Percentiles rank a stretch among this genome's conserved stretches.
Conservation (phyloP, 1,140 invertebrate species). For the Drosophila rhopaloa region DNA sequence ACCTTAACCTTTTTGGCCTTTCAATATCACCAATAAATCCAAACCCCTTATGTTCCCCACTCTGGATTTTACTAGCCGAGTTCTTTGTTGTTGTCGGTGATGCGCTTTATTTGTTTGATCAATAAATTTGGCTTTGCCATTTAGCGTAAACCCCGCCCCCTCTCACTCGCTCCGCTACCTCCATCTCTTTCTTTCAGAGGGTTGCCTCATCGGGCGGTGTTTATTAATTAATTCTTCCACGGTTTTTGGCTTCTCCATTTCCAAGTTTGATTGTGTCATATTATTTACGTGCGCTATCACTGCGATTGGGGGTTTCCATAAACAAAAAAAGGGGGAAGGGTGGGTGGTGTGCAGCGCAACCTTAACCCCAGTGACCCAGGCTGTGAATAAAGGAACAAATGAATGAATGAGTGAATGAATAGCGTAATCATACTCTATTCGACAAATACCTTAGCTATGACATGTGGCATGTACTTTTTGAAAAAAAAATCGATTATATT, state of each 20-base stretch:
- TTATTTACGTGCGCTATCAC: slow-evolving; percentile 64
- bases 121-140: slow-evolving; percentile 65
- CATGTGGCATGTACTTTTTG: no score
- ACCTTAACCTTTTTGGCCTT: slow-evolving; percentile 1
- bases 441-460: neutral
- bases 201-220: slow-evolving; percentile 60
- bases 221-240: slow-evolving; percentile 78
- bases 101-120: slow-evolving; percentile 81
- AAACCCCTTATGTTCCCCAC: slow-evolving; percentile 28
- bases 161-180: neutral
- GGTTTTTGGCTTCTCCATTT: slow-evolving; percentile 50
- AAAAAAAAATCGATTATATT: no score
- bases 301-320: slow-evolving; percentile 2
- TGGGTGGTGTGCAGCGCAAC: slow-evolving; percentile 22
- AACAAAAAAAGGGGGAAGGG: neutral
- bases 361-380: slow-evolving; percentile 50
- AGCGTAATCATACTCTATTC: slow-evolving; percentile 23
- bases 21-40: slow-evolving; percentile 1
- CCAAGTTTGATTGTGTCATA: slow-evolving; percentile 71
- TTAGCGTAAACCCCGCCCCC: slow-evolving; percentile 28
- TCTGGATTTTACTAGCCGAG: slow-evolving; percentile 17
- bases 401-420: slow-evolving; percentile 33
- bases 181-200: slow-evolving; percentile 14
- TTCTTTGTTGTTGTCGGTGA: slow-evolving; percentile 18
- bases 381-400: slow-evolving; percentile 15